Percentiles rank a stretch among this genome's conserved stretches.
phyloP scores from a whole-genome alignment of 2,797 vertebrate genomes.

The Carduelis carduelis region DNA sequence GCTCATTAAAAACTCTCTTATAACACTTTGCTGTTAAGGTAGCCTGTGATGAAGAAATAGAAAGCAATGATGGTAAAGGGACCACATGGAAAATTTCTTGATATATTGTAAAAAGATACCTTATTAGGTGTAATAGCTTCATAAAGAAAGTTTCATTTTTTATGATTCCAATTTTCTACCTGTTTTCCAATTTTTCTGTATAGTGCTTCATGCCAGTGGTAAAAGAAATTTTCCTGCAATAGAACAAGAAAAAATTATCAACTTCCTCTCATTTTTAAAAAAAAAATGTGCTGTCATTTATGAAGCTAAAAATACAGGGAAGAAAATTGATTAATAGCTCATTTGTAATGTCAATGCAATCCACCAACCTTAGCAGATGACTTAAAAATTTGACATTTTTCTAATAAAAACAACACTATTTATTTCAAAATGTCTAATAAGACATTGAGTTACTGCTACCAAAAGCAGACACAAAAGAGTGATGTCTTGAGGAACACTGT shows the following conservation, averaged over 20 bases:
- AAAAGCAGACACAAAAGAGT: not conserved
- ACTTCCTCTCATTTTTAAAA: not conserved
- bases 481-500: not conserved
- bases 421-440: not conserved
- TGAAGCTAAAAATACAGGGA: not conserved
- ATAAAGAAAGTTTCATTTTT: not conserved
- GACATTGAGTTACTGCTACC: not conserved
- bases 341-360: not conserved
- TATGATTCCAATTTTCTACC: not conserved
- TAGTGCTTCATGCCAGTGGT: not conserved
- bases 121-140: not conserved
- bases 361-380: not conserved
- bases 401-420: not conserved
- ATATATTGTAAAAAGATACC: not conserved
- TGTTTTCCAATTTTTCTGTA: not conserved
- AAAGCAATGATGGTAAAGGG: not conserved
- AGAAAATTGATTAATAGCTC: not conserved
- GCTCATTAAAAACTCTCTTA: not conserved
- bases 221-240: not conserved
- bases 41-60: not conserved
- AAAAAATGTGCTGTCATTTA: not conserved
- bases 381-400: not conserved
- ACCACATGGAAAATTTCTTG: not conserved
- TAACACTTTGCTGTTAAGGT: not conserved
- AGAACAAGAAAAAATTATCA: not conserved